phyloP scores from a whole-genome alignment of 2,113 vertebrate species.

The Micronycteris hirsuta region DNA sequence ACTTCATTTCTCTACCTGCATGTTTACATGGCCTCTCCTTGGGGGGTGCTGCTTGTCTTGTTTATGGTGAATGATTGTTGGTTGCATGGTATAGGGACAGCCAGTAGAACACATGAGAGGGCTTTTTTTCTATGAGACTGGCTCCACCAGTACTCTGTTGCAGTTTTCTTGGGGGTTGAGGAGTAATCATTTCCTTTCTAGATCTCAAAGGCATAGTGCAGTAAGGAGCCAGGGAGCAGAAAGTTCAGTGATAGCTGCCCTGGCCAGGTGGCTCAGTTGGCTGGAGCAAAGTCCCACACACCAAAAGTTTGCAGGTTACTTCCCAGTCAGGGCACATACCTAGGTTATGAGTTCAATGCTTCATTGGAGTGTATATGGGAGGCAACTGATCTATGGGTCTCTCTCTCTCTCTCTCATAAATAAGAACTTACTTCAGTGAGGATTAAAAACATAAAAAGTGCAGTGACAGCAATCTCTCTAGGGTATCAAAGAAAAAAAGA shows the following conservation, averaged over 20 bases:
- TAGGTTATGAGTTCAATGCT: no score
- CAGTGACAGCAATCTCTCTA: background rate
- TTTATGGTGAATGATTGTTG: background rate
- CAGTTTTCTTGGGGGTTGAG: background rate
- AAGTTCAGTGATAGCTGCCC: background rate
- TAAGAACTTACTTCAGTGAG: no score
- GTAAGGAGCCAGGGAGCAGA: background rate
- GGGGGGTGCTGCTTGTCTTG: background rate
- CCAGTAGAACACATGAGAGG: background rate
- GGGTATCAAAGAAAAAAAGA: background rate
- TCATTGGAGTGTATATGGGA: no score
- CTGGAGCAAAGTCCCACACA: no score
- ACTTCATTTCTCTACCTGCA: background rate
- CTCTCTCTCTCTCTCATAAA: no score
- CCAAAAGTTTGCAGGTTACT: no score
- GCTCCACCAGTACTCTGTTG: background rate
- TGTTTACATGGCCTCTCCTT: background rate
- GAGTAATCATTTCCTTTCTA: background rate
- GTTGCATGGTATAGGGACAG: background rate
- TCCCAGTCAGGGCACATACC: no score
- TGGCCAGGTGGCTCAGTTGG: no score
- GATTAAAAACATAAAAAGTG: background rate
- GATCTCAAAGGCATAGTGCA: background rate
- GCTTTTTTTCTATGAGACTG: background rate
- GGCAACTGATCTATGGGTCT: no score